Evolutionary conservation across 2,888 invertebrate genomes (phyloP), one percentile per base, ranked within the genome.

Genomic region (Aradus depressus): DNA sequence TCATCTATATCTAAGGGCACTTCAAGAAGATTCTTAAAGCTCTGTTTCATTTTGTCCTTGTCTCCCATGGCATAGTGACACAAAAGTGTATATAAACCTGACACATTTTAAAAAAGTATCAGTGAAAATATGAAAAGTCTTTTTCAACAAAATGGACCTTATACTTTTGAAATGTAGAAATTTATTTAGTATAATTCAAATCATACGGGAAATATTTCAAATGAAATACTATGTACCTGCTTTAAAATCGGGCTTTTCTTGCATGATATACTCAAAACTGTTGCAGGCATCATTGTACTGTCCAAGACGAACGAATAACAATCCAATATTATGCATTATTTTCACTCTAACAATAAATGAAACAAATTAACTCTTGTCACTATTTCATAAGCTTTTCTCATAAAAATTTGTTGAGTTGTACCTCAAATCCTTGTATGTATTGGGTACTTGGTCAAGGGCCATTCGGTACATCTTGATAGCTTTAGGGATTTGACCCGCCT

Each of bases 221-320:
- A 39, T 39, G 2, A 6, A 44, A n/a, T 23, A 16, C 37, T 19
- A 44, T 50, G 47, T 62, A 58, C 72, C 83, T 58, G 83, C 83
- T 62, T 82, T 84, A 64, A 89, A 86, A 65, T 90, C 89, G 0
- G 93, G 84, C 61, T 87, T 83, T 67, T 97, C 96, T 48, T 89
- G 86, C 90, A 98, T 93, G 53, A 97, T 95, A 68, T 92, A 95
- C 66, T 98, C 97, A 68, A 98, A 92, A 62, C 91, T 92, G 3
- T 88, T 87, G 39, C 93, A 85, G 0, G 98, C 97, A 67, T 98
- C 97, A 47, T 86, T 85, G 68, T 92, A 92, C 67, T 95, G 92
- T 23, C 91, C 91, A 86, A 96, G 88, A 65, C 89, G 86, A 21
- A 97, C 88, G 65, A 97, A 86, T 21, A 95, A 76, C 56, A 95